Base-by-base conservation (phyloP, 2,888 invertebrate genomes). In the Campopleginae sp. region DNA sequence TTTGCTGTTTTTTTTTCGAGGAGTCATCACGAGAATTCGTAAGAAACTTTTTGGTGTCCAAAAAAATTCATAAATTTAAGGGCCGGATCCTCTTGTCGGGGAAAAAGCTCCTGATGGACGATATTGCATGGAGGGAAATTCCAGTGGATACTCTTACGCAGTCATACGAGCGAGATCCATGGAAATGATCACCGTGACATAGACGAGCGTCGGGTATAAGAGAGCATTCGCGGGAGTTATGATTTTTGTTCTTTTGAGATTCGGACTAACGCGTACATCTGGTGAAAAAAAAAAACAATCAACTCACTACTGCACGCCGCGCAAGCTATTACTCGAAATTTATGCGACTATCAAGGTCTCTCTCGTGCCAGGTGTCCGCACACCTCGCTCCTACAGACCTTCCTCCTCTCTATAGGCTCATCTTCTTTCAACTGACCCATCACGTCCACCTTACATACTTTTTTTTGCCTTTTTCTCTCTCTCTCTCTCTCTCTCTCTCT, bases 301-400 rank as follows among this genome's bases (percentile, higher is more conserved):
- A 70, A 61, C 46, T n/a, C 46, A 80, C 78, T 75, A 75, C 84
- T 81, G 74, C 86, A 78, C 80, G 81, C 78, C 68, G 81, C 17
- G 85, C 82, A 54, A 82, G 82, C 86, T 86, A 88, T 88, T 86
- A 86, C 86, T 84, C 79, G 86, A 87, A 89, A 88, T 89, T 88
- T 88, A 88, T 88, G 86, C 87, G 86, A 86, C 85, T 83, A 85
- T 88, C 88, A 88, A 75, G 86, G 79, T 77, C 78, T 71, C 76
- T 38, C 44, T 80, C 85, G 75, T 87, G 85, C 85, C 87, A 87
- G 87, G 85, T 87, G 87, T 86, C 68, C 86, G 86, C 83, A 87
- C 84, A 81, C 71, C 82, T 84, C 72, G 75, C 83, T 75, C 75
- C 19, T 46, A 33, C 27, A 27, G 33, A 33, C 12, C 70, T 78